These are phyloP conservation scores for Leptinotarsa haldemani DNA, from an alignment of 2,888 invertebrate species.

Conservation along the genomic window DNA sequence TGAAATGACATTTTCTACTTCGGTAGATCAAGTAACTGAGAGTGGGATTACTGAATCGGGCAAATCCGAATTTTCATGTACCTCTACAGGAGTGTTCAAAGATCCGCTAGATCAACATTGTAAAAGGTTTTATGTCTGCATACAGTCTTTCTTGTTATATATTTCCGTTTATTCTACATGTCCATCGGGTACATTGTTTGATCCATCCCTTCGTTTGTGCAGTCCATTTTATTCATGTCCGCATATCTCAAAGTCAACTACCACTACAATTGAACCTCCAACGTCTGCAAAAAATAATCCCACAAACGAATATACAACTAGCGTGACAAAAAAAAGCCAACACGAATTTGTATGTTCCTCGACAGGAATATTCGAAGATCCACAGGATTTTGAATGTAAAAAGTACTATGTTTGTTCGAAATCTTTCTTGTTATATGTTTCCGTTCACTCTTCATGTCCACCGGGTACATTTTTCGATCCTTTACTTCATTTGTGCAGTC, in stretches of 20 bases:
- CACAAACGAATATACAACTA: background rate
- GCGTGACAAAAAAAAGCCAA: constrained; percentile 1
- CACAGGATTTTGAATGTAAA: background rate
- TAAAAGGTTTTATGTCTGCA: constrained; percentile 41
- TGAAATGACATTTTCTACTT: constrained; percentile 5
- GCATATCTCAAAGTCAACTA: background rate
- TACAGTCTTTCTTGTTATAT: constrained; percentile 16
- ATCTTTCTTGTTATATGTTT: background rate
- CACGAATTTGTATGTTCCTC: background rate
- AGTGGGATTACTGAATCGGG: background rate
- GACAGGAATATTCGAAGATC: background rate
- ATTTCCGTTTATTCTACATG: constrained; percentile 60
- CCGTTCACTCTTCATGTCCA: background rate
- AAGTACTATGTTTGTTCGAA: background rate
- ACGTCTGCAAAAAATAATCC: background rate
- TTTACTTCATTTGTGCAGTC: background rate
- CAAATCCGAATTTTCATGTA: background rate
- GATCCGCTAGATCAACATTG: constrained; percentile 37
- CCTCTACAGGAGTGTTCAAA: background rate
- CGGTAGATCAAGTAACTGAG: background rate
- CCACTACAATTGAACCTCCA: too few species aligned
- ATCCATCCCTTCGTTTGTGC: constrained; percentile 41
- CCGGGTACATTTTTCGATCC: background rate
- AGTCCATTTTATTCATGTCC: constrained; percentile 38
- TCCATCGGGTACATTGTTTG: constrained; percentile 38